Evolutionary conservation across 2,113 vertebrate genomes (phyloP).

Genomic region (Melierax canorus): DNA sequence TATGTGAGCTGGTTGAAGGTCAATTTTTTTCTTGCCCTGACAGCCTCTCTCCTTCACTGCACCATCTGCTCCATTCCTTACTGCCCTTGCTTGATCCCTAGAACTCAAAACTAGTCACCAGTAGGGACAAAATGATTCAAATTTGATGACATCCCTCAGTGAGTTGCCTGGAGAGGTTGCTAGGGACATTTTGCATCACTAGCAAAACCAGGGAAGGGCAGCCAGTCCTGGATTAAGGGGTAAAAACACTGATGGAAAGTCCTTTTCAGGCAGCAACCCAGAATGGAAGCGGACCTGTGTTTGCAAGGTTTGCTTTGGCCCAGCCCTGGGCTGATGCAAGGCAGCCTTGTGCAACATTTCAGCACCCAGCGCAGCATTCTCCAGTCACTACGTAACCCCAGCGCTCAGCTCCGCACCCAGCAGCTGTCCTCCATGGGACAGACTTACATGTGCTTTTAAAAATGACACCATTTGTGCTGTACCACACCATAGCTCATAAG

Average conservation of each 20-base stretch:
- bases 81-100: background rate
- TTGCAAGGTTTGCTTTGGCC: background rate
- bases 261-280: background rate
- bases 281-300: background rate
- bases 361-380: background rate
- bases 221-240: background rate
- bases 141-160: background rate
- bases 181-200: accelerated
- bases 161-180: background rate
- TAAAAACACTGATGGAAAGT: background rate
- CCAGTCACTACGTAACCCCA: background rate
- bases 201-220: background rate
- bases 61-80: background rate
- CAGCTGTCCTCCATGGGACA: background rate
- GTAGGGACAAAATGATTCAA: background rate
- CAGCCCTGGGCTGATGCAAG: background rate
- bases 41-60: background rate
- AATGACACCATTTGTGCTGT: background rate
- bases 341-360: background rate
- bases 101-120: background rate
- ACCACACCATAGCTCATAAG: accelerated
- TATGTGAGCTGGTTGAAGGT: background rate
- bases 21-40: background rate
- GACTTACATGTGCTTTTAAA: background rate
- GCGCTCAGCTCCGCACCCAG: background rate